Conservation (phyloP, 2,888 invertebrate genomes). For the Lutraria lutraria region DNA sequence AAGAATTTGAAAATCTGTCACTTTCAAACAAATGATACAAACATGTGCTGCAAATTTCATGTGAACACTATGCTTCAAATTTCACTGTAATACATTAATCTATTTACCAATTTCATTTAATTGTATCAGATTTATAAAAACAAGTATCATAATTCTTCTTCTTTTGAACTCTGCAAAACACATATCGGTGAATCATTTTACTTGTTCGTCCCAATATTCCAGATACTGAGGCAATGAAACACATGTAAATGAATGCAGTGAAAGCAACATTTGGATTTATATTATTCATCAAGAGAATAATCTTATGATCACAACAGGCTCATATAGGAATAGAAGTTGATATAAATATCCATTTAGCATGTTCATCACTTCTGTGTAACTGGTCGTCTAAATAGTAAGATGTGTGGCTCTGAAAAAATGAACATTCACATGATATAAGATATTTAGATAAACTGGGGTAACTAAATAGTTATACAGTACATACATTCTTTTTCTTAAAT, state of each 20-base stretch:
- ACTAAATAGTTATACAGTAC: neutral
- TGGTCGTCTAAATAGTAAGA: conserved; percentile 91
- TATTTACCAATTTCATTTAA: no score
- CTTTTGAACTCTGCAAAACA: neutral
- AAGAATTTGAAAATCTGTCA: neutral
- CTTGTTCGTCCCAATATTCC: neutral
- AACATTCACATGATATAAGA: neutral
- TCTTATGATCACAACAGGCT: conserved; percentile 38
- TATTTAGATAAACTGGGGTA: neutral
- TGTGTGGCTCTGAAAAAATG: conserved; percentile 93
- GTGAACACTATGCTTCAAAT: no score
- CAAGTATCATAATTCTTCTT: no score
- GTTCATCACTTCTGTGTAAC: conserved; percentile 37
- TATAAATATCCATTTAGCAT: neutral
- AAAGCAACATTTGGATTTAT: conserved; percentile 11
- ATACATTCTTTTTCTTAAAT: neutral
- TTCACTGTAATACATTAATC: no score
- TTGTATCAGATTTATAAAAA: no score
- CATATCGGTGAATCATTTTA: neutral
- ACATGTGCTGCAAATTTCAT: no score
- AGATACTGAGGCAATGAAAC: conserved; percentile 18
- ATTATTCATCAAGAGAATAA: conserved; percentile 2
- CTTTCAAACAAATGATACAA: neutral
- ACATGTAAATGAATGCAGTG: neutral
- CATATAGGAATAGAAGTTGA: neutral